Conservation (phyloP, 2,113 vertebrate genomes). For the Apistogramma diplotaenia region DNA sequence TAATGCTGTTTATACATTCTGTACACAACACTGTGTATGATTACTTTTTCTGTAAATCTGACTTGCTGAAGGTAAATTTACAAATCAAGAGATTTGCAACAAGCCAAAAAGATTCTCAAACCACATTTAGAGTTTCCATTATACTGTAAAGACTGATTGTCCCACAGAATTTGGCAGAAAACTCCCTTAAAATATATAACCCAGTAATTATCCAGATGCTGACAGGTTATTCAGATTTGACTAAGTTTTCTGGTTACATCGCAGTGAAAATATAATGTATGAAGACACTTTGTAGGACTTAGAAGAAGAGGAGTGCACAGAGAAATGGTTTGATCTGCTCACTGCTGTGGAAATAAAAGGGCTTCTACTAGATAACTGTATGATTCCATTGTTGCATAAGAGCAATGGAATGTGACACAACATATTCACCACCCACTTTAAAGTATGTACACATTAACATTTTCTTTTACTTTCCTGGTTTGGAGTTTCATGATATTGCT, state of each 20-base stretch:
- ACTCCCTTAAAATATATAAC: not conserved
- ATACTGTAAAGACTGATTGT: not conserved
- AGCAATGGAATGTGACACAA: not conserved
- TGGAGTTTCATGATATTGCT: not conserved
- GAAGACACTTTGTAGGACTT: not conserved
- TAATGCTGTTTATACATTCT: conserved; percentile 2
- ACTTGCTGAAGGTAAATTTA: not conserved
- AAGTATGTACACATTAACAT: not conserved
- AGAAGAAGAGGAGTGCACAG: not conserved
- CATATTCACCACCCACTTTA: not conserved
- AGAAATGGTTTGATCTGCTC: not conserved
- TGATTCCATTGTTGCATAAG: not conserved
- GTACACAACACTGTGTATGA: not conserved
- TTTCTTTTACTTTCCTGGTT: not conserved
- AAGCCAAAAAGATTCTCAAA: not conserved
- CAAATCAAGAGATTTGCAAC: not conserved
- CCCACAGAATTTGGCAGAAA: not conserved
- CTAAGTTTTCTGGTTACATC: not conserved
- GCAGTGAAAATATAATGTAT: not conserved
- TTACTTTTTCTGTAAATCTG: not conserved
- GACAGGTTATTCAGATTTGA: no score
- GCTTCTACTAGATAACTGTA: not conserved
- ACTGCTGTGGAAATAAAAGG: not conserved
- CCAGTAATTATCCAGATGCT: not conserved
- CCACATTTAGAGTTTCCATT: not conserved